These are phyloP conservation scores for Rhabdomys dilectus DNA, from an alignment of 2,113 vertebrate species.

Conservation along the genomic window DNA sequence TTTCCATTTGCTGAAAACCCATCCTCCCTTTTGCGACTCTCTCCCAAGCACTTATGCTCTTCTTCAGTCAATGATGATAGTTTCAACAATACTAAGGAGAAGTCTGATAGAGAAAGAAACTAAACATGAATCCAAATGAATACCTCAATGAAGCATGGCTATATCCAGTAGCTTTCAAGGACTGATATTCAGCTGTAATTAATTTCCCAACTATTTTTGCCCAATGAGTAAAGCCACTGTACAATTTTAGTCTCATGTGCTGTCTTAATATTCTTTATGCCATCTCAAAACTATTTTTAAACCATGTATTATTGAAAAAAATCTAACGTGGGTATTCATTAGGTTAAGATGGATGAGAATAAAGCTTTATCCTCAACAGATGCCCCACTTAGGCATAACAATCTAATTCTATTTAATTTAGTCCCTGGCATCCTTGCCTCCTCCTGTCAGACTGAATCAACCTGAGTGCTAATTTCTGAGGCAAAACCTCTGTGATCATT, in stretches of 20 bases:
- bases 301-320: conserved; percentile 75
- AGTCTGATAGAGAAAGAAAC: not conserved
- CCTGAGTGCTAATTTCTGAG: conserved; percentile 90
- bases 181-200: conserved; percentile 71
- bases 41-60: not conserved
- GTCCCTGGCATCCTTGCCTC: conserved; percentile 89
- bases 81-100: not conserved
- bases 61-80: not conserved
- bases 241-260: conserved; percentile 65
- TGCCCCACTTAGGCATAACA: conserved; percentile 86
- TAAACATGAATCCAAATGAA: conserved; percentile 6
- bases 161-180: conserved; percentile 22
- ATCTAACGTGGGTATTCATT: conserved; percentile 72
- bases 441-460: conserved; percentile 92
- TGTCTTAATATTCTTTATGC: conserved; percentile 60
- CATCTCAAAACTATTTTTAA: conserved; percentile 76
- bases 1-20: not conserved
- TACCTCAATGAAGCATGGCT: not conserved
- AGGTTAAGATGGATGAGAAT: conserved; percentile 82
- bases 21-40: not conserved
- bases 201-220: conserved; percentile 72
- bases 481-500: conserved; percentile 90
- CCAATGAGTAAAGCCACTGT: conserved; percentile 36
- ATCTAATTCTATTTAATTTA: conserved; percentile 88
- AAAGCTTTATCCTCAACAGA: conserved; percentile 85